Conservation (phyloP, 1,140 invertebrate species). For the Xylocopa sonorina region DNA sequence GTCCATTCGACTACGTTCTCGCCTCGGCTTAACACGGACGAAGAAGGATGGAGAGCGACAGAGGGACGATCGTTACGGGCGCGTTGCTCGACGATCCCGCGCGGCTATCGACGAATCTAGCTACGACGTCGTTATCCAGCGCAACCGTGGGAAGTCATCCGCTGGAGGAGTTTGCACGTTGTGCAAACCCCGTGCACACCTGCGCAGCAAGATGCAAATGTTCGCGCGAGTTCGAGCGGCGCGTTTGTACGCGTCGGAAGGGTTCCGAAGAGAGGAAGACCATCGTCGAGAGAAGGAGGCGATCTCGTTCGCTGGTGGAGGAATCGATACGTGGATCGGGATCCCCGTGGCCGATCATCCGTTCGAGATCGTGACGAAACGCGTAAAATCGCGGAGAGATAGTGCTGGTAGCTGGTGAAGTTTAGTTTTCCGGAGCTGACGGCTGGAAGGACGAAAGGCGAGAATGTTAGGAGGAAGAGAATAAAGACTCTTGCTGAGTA, state of each 20-base stretch:
- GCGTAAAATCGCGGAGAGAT: too few species aligned
- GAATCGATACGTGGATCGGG: slow-evolving; percentile 19
- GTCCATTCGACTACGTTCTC: slow-evolving; percentile 42
- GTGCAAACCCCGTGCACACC: background rate
- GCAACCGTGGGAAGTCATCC: background rate
- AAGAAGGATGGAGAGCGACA: background rate
- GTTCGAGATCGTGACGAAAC: slow-evolving; percentile 7
- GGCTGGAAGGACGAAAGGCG: slow-evolving; percentile 43
- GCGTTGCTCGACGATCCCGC: background rate
- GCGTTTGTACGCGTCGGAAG: background rate
- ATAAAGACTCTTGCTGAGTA: slow-evolving; percentile 32
- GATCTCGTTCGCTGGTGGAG: background rate
- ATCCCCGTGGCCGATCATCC: slow-evolving; percentile 13
- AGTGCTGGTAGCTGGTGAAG: slow-evolving; percentile 41
- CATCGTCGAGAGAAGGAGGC: too few species aligned
- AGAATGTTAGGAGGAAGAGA: slow-evolving; percentile 36
- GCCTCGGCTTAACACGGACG: background rate
- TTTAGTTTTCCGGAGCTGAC: slow-evolving; percentile 43
- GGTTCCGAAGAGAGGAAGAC: background rate
- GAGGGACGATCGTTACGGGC: background rate
- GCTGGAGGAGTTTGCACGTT: background rate
- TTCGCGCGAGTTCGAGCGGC: background rate
- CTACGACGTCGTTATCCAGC: background rate
- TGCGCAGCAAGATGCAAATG: background rate
- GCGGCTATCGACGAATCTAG: background rate